Base-by-base conservation (phyloP, 35 echinoderm and acorn worm species). In the Anneissia japonica region DNA sequence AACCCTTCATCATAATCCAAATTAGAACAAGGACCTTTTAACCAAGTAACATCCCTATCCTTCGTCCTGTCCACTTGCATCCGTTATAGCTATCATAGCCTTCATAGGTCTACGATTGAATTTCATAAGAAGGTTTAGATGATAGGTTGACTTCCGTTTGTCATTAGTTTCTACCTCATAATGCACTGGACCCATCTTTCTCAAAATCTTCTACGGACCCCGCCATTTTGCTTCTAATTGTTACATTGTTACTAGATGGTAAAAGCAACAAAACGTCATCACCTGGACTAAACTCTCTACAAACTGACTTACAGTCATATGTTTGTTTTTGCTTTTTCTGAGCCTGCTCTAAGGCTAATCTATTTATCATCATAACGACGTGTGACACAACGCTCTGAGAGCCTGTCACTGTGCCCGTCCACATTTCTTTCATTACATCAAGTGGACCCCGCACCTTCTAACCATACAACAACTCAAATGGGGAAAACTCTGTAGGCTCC, bases 381-480 rank as follows among this genome's bases (percentile, higher is more conserved):
- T 85, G 36, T 26, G 56, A 14, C 37, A 85, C 83, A 37, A 83
- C 37, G 17, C 1, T 85, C 31, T 34, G 30, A 21, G 35, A 46
- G 30, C 23, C 21, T n/a, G n/a, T n/a, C n/a, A 33, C 72, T 81
- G 32, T 36, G 29, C 36, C 86, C 21, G 39, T 40, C 86, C 26
- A 43, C 26, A 4, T 39, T 26, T 81, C 86, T 41, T 73, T 79
- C 1, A 80, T 38, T 26, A 88, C 45, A 88, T 46, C 86, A 32
- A 88, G 75, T 31, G 37, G 86, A 7, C 86, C 86, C 72, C 86
- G 13, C 26, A 88, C 77, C 17, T 80, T 88, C 13, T 37, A 26
- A 17, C 43, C 38, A 88, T 80, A 80, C 31, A 88, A 21, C 19
- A 88, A 37, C 23, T 88, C 86, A 81, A 88, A 88, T 46, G 86